These are phyloP conservation scores for Ernsta delagoae DNA, from an alignment of 2,888 invertebrate species.

Conservation along the genomic window DNA sequence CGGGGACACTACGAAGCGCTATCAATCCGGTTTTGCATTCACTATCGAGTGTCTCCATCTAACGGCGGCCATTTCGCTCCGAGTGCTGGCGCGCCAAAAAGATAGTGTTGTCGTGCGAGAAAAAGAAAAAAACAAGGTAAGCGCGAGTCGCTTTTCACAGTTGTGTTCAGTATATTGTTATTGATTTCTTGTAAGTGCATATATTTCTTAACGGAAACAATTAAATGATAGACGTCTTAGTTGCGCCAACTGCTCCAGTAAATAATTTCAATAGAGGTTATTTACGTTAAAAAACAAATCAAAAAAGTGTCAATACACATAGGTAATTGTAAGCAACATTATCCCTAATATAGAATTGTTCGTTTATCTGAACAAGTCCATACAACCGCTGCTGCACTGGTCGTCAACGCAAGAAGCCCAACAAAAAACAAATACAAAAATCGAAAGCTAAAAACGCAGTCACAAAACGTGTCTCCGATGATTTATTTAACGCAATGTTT, in stretches of 20 bases:
- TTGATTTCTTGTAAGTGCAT: background rate
- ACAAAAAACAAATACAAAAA: slow-evolving; percentile 40
- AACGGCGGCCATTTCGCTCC: slow-evolving; percentile 37
- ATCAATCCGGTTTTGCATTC: slow-evolving; percentile 76
- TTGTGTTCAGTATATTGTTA: slow-evolving; percentile 16
- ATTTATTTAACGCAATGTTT: slow-evolving; percentile 80
- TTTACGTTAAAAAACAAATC: too few species aligned
- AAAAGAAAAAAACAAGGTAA: slow-evolving; percentile 36
- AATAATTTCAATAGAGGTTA: too few species aligned
- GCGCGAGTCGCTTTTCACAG: slow-evolving; percentile 14
- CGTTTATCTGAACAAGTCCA: background rate
- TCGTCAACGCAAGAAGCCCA: slow-evolving; percentile 30
- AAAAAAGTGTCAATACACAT: too few species aligned
- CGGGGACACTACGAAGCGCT: slow-evolving; percentile 65
- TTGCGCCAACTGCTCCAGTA: too few species aligned
- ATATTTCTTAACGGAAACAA: too few species aligned
- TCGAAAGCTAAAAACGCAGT: slow-evolving; percentile 45
- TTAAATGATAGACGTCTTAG: too few species aligned
- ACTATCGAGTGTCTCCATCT: slow-evolving; percentile 77
- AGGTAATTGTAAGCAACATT: too few species aligned
- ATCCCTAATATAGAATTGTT: too few species aligned
- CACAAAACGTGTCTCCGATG: slow-evolving; percentile 71
- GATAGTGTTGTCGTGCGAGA: slow-evolving; percentile 35
- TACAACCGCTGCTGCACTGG: background rate
- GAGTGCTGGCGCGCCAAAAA: slow-evolving; percentile 33